A percentile compares a stretch with the other conserved stretches of the same genome.
These are phyloP conservation scores for Dicroscelio sp. DNA, from an alignment of 2,888 invertebrate species.

Conservation along the genomic window DNA sequence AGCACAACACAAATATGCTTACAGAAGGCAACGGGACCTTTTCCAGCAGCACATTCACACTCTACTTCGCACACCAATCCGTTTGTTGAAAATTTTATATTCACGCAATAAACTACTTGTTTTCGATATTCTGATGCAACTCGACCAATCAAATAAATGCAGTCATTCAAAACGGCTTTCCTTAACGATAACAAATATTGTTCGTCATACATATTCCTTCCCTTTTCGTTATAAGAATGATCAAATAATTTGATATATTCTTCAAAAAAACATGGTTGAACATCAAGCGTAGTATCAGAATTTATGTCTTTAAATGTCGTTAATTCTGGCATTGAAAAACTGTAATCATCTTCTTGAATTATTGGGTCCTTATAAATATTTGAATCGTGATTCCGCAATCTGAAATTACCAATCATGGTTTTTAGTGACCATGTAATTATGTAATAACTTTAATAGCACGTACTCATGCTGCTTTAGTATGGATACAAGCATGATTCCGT, in stretches of 20 bases:
- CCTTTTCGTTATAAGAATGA: not conserved
- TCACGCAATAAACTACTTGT: slow-evolving; percentile 33
- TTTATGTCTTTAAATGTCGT: not conserved
- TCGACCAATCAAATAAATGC: slow-evolving; percentile 25
- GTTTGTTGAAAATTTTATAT: slow-evolving; percentile 17
- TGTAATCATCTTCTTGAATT: slow-evolving; percentile 17
- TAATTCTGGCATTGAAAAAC: not conserved
- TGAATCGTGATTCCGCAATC: slow-evolving; percentile 16
- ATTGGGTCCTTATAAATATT: slow-evolving; percentile 2
- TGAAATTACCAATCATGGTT: not conserved
- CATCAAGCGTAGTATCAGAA: not conserved
- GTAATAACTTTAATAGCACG: not conserved
- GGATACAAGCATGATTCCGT: too few relatives aligned
- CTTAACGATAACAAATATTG: slow-evolving; percentile 18
- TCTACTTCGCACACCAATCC: slow-evolving; percentile 22
- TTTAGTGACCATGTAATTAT: not conserved
- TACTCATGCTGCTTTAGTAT: too few relatives aligned
- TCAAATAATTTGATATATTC: slow-evolving; percentile 5
- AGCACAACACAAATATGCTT: slow-evolving; percentile 73
- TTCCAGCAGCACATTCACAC: slow-evolving; percentile 75
- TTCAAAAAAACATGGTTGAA: not conserved
- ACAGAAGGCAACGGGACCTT: slow-evolving; percentile 69
- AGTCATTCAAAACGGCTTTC: not conserved
- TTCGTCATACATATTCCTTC: not conserved
- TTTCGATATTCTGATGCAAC: slow-evolving; percentile 40